These are phyloP conservation scores for Spea hammondii DNA, from an alignment of 2,797 vertebrate genomes.

Conservation along the genomic window DNA sequence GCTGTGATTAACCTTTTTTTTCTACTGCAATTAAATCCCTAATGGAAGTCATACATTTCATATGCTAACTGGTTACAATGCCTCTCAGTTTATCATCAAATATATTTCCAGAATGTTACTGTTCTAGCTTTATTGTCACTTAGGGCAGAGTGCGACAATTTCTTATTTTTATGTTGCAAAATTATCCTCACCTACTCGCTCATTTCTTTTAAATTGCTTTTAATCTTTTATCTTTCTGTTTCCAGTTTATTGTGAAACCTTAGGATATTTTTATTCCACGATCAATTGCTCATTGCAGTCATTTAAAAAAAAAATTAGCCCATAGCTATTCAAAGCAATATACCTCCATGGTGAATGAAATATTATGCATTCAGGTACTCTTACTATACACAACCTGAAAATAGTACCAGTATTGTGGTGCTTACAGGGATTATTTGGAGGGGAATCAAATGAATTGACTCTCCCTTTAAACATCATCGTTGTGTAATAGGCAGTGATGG, in stretches of 20 bases:
- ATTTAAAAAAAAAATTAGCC: neutral
- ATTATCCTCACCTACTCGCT: constrained; percentile 42
- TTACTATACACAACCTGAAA: neutral
- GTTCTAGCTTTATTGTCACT: constrained; percentile 39
- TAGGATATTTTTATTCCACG: constrained; percentile 5
- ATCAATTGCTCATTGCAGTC: constrained; percentile 16
- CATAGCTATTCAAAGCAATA: neutral
- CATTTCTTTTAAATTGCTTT: constrained; percentile 43
- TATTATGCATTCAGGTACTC: neutral
- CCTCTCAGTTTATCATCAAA: constrained; percentile 33
- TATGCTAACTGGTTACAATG: constrained; percentile 29
- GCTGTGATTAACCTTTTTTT: constrained; percentile 38
- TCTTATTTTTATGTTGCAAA: constrained; percentile 45
- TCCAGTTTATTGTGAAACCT: constrained; percentile 7
- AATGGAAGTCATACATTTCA: constrained; percentile 32
- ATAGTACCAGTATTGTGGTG: neutral
- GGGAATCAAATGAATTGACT: too few species aligned
- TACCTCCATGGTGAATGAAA: neutral
- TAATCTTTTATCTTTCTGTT: constrained; percentile 23
- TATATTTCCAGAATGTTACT: constrained; percentile 27
- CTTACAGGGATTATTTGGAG: too few species aligned
- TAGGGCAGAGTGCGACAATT: constrained; percentile 34
- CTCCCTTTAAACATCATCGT: too few species aligned
- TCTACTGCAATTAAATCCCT: constrained; percentile 35
- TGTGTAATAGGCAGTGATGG: too few species aligned